Evolutionary conservation across 92 coral and sea anemone species (phyloP).

Genomic region (Epizoanthus illoricatus): DNA sequence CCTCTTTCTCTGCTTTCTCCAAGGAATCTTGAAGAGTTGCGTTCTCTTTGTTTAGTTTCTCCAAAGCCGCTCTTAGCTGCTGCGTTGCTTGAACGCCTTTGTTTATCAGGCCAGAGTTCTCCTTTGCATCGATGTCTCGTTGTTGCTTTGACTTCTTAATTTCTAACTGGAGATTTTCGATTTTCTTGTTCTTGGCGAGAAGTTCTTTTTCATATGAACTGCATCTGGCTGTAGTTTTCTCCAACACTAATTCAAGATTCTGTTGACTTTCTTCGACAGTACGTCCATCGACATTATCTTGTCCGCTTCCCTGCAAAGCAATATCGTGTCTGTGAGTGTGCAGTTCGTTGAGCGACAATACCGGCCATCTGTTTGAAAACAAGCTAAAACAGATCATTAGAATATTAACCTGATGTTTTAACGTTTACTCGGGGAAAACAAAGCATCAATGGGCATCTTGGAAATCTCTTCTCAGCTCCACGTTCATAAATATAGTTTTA

Average conservation of each 20-base stretch:
- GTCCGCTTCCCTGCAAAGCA: constrained; percentile 3
- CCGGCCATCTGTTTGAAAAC: no score
- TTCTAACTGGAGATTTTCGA: constrained; percentile 64
- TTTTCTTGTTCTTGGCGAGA: constrained; percentile 47
- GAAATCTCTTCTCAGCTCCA: no score
- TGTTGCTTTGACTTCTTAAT: constrained; percentile 43
- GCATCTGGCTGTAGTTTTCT: constrained; percentile 45
- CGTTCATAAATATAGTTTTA: no score
- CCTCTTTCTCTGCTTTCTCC: constrained; percentile 84
- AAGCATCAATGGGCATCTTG: background rate
- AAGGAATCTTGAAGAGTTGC: constrained; percentile 76
- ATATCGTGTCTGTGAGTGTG: background rate
- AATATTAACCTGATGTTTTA: background rate
- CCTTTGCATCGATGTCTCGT: constrained; percentile 44
- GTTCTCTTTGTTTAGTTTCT: constrained; percentile 87
- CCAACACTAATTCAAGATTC: constrained; percentile 35
- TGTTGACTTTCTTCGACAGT: constrained; percentile 33
- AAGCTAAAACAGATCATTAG: no score
- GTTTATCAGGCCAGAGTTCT: constrained; percentile 36
- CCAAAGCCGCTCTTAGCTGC: constrained; percentile 82
- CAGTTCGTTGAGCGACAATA: constrained; percentile 22
- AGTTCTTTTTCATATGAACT: constrained; percentile 58
- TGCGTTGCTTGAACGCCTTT: constrained; percentile 63
- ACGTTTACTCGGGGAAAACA: background rate
- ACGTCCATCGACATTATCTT: constrained; percentile 22